Conservation (phyloP, 2,113 vertebrate genomes). For the Copsychus sechellarum region DNA sequence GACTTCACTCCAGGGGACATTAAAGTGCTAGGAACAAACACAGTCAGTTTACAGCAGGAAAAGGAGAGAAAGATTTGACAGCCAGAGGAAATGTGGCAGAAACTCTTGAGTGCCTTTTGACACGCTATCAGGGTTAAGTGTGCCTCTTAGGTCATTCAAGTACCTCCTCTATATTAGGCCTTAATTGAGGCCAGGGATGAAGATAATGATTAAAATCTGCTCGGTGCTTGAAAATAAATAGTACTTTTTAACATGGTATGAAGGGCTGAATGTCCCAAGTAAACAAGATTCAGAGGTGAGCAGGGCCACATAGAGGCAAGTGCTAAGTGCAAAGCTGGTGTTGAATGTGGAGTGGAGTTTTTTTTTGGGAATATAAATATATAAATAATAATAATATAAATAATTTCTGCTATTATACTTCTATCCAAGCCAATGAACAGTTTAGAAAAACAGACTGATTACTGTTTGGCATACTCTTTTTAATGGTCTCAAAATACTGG, state of each 20-base stretch:
- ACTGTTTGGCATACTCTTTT: background rate
- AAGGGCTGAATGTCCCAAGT: background rate
- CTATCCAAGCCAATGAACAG: background rate
- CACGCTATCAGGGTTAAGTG: constrained; percentile 21
- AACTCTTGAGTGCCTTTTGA: constrained; percentile 14
- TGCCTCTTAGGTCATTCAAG: constrained; percentile 50
- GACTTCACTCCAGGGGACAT: constrained; percentile 36
- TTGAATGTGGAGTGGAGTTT: background rate
- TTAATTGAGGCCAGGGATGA: background rate
- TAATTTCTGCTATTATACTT: background rate
- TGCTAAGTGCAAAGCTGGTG: background rate
- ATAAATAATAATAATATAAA: too few relatives aligned
- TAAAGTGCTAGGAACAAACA: constrained; percentile 55
- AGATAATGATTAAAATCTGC: constrained; percentile 35
- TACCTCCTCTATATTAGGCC: background rate
- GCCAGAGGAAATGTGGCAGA: background rate
- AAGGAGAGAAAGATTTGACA: background rate
- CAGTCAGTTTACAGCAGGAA: constrained; percentile 3
- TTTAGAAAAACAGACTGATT: constrained; percentile 7
- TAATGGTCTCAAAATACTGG: background rate
- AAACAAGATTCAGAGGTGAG: background rate
- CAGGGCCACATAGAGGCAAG: background rate
- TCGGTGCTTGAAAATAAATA: background rate
- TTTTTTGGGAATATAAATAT: background rate
- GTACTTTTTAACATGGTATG: background rate